phyloP scores from a whole-genome alignment of 2,113 vertebrate genomes.

The Gobius niger region DNA sequence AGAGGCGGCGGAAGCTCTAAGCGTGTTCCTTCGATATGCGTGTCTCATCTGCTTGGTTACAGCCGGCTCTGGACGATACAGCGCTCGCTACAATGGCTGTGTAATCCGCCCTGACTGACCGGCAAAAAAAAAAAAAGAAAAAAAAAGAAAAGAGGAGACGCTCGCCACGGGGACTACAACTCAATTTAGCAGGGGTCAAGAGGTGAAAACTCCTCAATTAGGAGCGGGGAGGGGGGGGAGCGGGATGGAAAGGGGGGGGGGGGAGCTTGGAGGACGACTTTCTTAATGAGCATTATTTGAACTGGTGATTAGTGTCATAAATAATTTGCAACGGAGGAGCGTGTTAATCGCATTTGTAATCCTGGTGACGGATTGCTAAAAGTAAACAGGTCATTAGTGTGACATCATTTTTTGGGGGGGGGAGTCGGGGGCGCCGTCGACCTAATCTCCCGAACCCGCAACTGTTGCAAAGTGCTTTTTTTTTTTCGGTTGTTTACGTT shows the following conservation, averaged over 20 bases:
- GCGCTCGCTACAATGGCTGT: slow-evolving; percentile 73
- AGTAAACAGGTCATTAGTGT: slow-evolving; percentile 9
- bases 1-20: slow-evolving; percentile 30
- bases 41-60: slow-evolving; percentile 80
- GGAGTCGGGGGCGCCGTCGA: too few species aligned
- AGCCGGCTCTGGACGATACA: slow-evolving; percentile 69
- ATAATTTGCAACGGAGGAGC: slow-evolving; percentile 71
- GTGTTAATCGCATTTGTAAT: slow-evolving; percentile 67
- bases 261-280: slow-evolving; percentile 62
- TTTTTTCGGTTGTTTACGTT: too few species aligned
- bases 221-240: slow-evolving; percentile 54
- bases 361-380: slow-evolving; percentile 29
- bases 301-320: slow-evolving; percentile 76
- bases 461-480: too few species aligned
- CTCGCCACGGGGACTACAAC: slow-evolving; percentile 79
- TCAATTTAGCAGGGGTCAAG: slow-evolving; percentile 79
- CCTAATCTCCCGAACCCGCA: too few species aligned
- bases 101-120: slow-evolving; percentile 78
- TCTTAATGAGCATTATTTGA: slow-evolving; percentile 79
- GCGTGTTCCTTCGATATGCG: slow-evolving; percentile 70
- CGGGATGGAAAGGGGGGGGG: slow-evolving; percentile 44
- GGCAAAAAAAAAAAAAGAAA: slow-evolving; percentile 30
- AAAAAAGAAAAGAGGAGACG: too few species aligned
- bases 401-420: too few species aligned
- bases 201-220: slow-evolving; percentile 80